Percentiles rank a stretch among this genome's conserved stretches.
These are phyloP conservation scores for Spilogale gracilis DNA, from an alignment of 2,113 vertebrate species.

Conservation along the genomic window DNA sequence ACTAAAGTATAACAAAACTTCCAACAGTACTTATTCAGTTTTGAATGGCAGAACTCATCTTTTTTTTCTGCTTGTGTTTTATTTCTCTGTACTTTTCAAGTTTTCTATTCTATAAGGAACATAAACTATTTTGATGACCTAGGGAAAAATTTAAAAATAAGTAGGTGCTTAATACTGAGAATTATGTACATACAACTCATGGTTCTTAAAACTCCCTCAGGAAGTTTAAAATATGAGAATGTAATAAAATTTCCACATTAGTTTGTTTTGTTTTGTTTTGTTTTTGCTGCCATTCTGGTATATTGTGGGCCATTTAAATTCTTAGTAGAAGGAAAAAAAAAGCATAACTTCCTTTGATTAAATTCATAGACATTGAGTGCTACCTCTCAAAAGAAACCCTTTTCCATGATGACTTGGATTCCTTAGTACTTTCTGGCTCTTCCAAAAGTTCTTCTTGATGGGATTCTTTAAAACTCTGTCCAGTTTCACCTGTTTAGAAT, in stretches of 20 bases:
- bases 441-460: slow-evolving; percentile 50
- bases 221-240: slow-evolving; percentile 21
- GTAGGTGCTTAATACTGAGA: background rate
- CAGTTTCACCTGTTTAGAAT: slow-evolving; percentile 82
- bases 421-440: slow-evolving; percentile 60
- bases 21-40: slow-evolving; percentile 26
- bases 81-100: background rate
- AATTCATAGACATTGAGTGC: slow-evolving; percentile 4
- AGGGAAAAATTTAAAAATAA: background rate
- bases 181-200: background rate
- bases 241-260: slow-evolving; percentile 39
- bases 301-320: background rate
- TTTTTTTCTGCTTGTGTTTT: background rate
- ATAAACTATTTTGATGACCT: slow-evolving; percentile 7
- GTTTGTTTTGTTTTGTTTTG: background rate
- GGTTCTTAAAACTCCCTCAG: slow-evolving; percentile 1
- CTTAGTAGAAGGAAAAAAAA: slow-evolving; percentile 39
- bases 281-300: background rate
- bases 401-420: slow-evolving; percentile 21
- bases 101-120: background rate
- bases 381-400: slow-evolving; percentile 82
- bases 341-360: background rate
- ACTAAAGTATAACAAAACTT: slow-evolving; percentile 31
- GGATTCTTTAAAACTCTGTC: slow-evolving; percentile 53
- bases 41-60: background rate